Conservation (phyloP, 2,113 vertebrate genomes). For the Acanthisitta chloris region DNA sequence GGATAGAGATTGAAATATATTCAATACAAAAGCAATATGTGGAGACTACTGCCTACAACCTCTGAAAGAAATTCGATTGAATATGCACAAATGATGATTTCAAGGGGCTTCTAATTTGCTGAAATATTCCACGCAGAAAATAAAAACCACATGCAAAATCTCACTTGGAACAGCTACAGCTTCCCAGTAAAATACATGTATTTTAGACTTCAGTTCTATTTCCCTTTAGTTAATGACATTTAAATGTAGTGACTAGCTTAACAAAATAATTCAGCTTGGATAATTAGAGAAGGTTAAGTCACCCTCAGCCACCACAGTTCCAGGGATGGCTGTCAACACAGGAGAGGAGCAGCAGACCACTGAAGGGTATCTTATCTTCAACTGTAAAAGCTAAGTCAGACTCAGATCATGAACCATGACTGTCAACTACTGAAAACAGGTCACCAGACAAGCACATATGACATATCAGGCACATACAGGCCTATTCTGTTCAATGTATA, state of each 20-base stretch:
- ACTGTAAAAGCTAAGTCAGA: not conserved
- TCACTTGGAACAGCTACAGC: not conserved
- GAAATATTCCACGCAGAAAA: not conserved
- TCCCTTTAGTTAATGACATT: not conserved
- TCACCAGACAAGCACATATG: not conserved
- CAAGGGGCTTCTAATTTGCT: not conserved
- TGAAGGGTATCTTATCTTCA: not conserved
- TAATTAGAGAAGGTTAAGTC: not conserved
- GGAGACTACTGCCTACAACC: not conserved
- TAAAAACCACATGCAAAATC: not conserved
- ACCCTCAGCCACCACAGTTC: not conserved
- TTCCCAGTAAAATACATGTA: not conserved
- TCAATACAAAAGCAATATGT: not conserved
- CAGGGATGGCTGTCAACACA: not conserved
- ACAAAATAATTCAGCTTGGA: not conserved
- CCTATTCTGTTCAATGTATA: not conserved
- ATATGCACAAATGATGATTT: not conserved
- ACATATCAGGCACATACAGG: fast-evolving
- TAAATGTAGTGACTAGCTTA: not conserved
- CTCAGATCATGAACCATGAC: not conserved
- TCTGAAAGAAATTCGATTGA: not conserved
- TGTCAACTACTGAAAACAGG: not conserved
- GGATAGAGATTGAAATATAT: not conserved
- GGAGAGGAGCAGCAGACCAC: not conserved
- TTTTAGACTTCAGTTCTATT: not conserved